Evolutionary conservation across 2,888 invertebrate genomes (phyloP), one percentile per base, ranked within the genome.

Genomic region (Aricia artaxerxes): DNA sequence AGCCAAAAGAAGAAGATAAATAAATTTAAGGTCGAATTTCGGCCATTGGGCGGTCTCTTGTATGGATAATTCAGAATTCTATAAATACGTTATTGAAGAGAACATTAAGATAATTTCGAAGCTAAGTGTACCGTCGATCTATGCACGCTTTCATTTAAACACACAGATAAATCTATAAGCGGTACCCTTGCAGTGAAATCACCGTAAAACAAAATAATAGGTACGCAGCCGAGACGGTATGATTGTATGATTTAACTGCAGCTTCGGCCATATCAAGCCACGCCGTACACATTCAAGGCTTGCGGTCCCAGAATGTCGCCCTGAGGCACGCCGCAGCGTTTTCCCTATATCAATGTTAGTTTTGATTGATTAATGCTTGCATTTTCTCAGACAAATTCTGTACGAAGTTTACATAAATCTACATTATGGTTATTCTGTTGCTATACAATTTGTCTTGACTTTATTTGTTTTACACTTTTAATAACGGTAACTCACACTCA

Each of bases 151-250:
- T 69, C 69, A 69, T 69, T 69, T 69, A 69, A 75, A 75, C 44
- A 49, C 75, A 75, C 75, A 49, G 75, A 44, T 75, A 75, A 75
- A 76, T 76, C 76, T 76, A 57, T 76, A 76, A 76, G 81, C 82
- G 81, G 83, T 80, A 80, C 79, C 84, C 90, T 88, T 82, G 84
- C 82, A 88, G 88, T 89, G 84, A 85, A 85, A 85, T 84, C 83
- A 88, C 85, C 84, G 88, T 88, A 91, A 57, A 91, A 92, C 91
- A 91, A 89, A 90, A 89, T 90, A 87, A 88, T 87, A 83, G 84
- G 84, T 87, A 91, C 91, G 93, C 92, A 91, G 89, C 89, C 81
- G 82, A 86, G 88, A 88, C 86, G 88, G 87, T 87, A 88, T 87
- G 88, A 88, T 88, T 88, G 88, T 87, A 83, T 84, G 86, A 85